phyloP scores from a whole-genome alignment of 2,888 invertebrate species.

The Sminthurinus aureus region DNA sequence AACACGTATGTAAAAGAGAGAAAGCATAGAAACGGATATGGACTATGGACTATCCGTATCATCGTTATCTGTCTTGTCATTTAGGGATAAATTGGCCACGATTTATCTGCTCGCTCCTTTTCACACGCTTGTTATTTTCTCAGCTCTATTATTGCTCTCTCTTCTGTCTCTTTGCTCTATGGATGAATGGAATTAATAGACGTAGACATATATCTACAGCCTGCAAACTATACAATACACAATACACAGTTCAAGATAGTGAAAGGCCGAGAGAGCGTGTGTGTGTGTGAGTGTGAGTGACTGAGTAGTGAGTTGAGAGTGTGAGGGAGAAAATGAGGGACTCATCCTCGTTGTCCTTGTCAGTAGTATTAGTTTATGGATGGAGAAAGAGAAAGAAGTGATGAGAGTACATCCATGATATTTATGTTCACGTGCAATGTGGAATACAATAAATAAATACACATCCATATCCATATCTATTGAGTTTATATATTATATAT shows the following conservation, averaged over 20 bases:
- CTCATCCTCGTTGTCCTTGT: background rate
- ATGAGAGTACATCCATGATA: too few relatives aligned
- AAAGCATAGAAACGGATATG: slow-evolving; percentile 33
- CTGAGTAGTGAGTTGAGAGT: background rate
- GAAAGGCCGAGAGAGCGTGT: background rate
- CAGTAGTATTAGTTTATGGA: background rate
- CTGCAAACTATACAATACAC: background rate
- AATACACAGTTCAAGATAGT: background rate
- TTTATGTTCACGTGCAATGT: too few relatives aligned
- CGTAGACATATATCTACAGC: background rate
- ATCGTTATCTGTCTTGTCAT: slow-evolving; percentile 50
- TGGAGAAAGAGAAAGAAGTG: background rate
- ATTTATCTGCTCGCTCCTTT: slow-evolving; percentile 48
- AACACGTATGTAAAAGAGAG: background rate
- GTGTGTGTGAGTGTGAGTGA: background rate
- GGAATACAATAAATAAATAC: too few relatives aligned
- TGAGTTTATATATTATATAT: too few relatives aligned
- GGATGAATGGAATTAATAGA: slow-evolving; percentile 30
- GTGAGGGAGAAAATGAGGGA: background rate
- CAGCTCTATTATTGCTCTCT: slow-evolving; percentile 36
- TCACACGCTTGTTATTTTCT: slow-evolving; percentile 47
- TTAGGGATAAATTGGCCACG: slow-evolving; percentile 51
- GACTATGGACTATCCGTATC: slow-evolving; percentile 12
- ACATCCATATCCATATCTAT: too few relatives aligned
- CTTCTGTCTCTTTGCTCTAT: background rate